Evolutionary conservation across 2,888 invertebrate genomes (phyloP).

Genomic region (Harpalus rufipes): DNA sequence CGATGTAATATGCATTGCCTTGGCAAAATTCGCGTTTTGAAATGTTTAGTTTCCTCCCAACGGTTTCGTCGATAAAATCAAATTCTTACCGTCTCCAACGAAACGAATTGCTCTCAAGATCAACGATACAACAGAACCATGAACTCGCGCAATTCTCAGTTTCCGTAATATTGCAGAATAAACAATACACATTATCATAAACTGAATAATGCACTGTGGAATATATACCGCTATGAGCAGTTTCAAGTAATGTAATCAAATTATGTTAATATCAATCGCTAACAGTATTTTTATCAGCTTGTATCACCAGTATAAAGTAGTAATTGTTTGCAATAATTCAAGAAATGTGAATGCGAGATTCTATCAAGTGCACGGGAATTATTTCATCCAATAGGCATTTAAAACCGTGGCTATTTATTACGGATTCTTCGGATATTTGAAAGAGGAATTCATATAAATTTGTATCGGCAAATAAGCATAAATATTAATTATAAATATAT

Average conservation of each 20-base stretch:
- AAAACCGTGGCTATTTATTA: neutral
- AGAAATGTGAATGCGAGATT: neutral
- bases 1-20: too few relatives aligned
- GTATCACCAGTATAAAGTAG: neutral
- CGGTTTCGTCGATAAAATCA: conserved; percentile 43
- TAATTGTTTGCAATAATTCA: conserved; percentile 14
- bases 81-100: neutral
- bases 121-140: conserved; percentile 18
- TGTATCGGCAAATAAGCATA: neutral
- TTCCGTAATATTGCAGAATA: conserved; percentile 54
- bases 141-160: conserved; percentile 21
- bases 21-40: neutral
- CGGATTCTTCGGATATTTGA: neutral
- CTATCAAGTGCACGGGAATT: neutral
- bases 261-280: conserved; percentile 38
- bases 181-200: conserved; percentile 54
- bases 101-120: conserved; percentile 27
- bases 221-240: conserved; percentile 35
- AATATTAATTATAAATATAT: neutral
- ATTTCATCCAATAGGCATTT: conserved; percentile 2
- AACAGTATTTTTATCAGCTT: neutral
- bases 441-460: neutral
- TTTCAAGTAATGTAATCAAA: conserved; percentile 21
- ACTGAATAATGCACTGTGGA: conserved; percentile 27
- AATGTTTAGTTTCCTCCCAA: conserved; percentile 12